Conservation (phyloP, 1,140 invertebrate species). For the Caenorhabditis brenneri region DNA sequence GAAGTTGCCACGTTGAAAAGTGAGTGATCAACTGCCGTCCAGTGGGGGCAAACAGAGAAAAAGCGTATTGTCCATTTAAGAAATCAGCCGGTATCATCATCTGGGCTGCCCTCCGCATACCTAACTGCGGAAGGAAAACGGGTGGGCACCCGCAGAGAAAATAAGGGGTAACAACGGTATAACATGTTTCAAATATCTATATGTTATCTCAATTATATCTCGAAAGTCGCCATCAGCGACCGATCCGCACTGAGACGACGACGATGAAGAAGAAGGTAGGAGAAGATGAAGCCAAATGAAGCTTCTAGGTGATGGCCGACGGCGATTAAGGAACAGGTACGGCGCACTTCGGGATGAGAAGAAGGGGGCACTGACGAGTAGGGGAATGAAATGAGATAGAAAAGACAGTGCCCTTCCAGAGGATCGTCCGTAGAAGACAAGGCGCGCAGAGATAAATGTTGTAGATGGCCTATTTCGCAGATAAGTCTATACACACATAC, state of each 20-base stretch:
- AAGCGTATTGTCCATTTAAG: neutral
- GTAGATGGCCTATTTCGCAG: constrained; percentile 43
- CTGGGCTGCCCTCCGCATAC: neutral
- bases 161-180: constrained; percentile 17
- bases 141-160: neutral
- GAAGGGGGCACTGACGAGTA: constrained; percentile 1
- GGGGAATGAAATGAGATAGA: neutral
- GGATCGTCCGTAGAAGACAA: neutral
- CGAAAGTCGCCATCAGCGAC: constrained; percentile 12
- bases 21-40: neutral
- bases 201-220: constrained; percentile 42
- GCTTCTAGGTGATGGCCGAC: constrained; percentile 41
- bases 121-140: constrained; percentile 29
- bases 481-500: constrained; percentile 43
- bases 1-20: constrained; percentile 38
- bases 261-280: neutral
- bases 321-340: constrained; percentile 43
- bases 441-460: constrained; percentile 43
- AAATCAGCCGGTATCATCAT: constrained; percentile 36
- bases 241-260: neutral
- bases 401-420: constrained; percentile 35
- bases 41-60: too few species aligned
- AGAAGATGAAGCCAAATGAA: constrained; percentile 1
- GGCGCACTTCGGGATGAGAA: constrained; percentile 33
- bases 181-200: constrained; percentile 36